Conservation (phyloP, 1,140 invertebrate species). For the Fragariocoptes setiger region DNA sequence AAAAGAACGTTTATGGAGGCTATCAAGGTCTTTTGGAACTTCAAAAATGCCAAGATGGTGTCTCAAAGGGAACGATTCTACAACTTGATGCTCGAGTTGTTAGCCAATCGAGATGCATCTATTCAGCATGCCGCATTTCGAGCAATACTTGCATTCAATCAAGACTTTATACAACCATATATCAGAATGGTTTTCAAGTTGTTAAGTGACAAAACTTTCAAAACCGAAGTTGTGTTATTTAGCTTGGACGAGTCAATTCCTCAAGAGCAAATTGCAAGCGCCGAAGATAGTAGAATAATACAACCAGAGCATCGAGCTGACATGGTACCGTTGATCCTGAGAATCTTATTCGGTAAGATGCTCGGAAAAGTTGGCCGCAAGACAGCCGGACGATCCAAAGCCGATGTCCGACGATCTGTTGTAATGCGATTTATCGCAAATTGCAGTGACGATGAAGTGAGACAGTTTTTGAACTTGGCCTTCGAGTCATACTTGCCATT, state of each 20-base stretch:
- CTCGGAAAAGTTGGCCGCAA: constrained; percentile 31
- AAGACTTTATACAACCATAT: constrained; percentile 38
- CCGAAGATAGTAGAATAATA: constrained; percentile 30
- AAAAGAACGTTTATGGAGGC: constrained; percentile 12
- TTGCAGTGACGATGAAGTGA: constrained; percentile 37
- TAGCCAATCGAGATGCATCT: constrained; percentile 36
- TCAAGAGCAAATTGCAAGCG: no score
- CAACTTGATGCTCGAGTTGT: constrained; percentile 21
- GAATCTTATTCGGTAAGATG: constrained; percentile 64
- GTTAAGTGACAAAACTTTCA: constrained; percentile 54
- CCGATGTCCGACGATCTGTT: constrained; percentile 31
- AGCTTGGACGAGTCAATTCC: constrained; percentile 41
- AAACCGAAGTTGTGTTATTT: constrained; percentile 29
- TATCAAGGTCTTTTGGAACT: constrained; percentile 30
- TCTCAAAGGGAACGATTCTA: constrained; percentile 25
- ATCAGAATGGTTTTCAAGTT: constrained; percentile 36
- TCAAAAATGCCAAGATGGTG: constrained; percentile 43
- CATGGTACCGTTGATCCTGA: constrained; percentile 43
- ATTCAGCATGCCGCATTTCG: constrained; percentile 52
- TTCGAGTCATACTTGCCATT: constrained; percentile 36
- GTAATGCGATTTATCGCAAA: constrained; percentile 54
- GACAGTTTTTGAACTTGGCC: constrained; percentile 44
- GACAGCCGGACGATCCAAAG: constrained; percentile 34
- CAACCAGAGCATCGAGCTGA: constrained; percentile 32
- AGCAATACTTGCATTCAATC: constrained; percentile 50